A percentile compares a stretch with the other conserved stretches of the same genome.
Conservation (phyloP, 2,113 vertebrate genomes). For the Hippocampus barbouri region DNA sequence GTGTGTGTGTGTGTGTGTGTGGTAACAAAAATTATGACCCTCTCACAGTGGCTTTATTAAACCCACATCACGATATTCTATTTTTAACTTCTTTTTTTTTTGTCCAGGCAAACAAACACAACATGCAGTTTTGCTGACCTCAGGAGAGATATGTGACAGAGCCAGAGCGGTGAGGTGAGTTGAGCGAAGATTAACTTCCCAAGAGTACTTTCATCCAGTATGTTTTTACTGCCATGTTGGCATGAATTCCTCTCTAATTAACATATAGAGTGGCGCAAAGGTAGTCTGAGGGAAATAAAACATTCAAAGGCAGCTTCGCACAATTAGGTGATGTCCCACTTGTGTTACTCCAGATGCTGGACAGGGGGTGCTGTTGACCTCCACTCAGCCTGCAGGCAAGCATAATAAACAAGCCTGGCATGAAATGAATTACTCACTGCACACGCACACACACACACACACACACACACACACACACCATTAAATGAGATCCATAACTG, state of each 20-base stretch:
- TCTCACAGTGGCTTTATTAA: conserved; percentile 52
- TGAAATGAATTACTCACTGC: conserved; percentile 8
- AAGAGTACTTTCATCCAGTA: conserved; percentile 8
- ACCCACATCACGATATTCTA: conserved; percentile 23
- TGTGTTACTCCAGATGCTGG: conserved; percentile 17
- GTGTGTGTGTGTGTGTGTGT: no score
- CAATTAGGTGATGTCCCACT: neutral
- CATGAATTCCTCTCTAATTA: conserved; percentile 3
- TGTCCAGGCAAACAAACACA: conserved; percentile 25
- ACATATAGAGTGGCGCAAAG: conserved; percentile 7
- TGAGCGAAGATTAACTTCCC: conserved; percentile 6
- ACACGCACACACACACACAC: neutral
- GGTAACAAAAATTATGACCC: conserved; percentile 34
- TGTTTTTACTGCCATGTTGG: neutral
- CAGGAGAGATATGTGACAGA: conserved; percentile 7
- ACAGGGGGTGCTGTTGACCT: conserved; percentile 62
- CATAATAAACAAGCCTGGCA: neutral
- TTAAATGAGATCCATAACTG: no score
- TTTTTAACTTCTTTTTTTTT: conserved; percentile 42
- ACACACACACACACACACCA: no score
- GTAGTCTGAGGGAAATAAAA: conserved; percentile 17
- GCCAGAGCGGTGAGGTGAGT: neutral
- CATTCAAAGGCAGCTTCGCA: neutral
- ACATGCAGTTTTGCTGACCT: conserved; percentile 19
- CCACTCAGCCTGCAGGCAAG: neutral